Evolutionary conservation across 2,113 vertebrate genomes (phyloP), one percentile per base, ranked within the genome.

Genomic region (Mesembrinibis cayennensis): DNA sequence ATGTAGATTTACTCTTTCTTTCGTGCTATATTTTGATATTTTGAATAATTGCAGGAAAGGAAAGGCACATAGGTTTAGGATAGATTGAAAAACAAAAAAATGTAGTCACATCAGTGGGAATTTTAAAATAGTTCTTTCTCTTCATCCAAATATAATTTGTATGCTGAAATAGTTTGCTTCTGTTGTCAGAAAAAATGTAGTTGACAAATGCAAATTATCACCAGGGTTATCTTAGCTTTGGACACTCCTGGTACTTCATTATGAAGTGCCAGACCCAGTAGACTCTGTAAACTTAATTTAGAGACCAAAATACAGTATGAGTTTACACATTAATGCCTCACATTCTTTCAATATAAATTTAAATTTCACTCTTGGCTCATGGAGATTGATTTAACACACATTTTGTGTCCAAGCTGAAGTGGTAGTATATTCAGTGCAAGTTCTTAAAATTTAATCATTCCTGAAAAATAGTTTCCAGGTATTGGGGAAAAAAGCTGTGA

Each of bases 131-230:
- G 32, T 90, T 95, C 19, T 76, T 82, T 87, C n/a, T 94, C 80
- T 72, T 93, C 36, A 69, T 83, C 34, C 50, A 76, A 63, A 67
- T 97, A 44, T 58, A 83, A 80, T 85, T 77, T 74, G 23, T 10
- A 82, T 92, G 79, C 32, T 53, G 55, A 92, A 97, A 55, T 84
- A 90, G 45, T n/a, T 78, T 95, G 38, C 34, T 79, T 91, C 67
- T 96, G 16, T 96, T 93, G 27, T 95, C 61, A 87, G 22, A 84
- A 90, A 93, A 95, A 85, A 50, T 34, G 8, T 82, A 84, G n/a
- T 83, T 96, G 80, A 96, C 85, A 87, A 90, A 72, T 95, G 73
- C n/a, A 90, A 90, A 88, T 89, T 93, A 4, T 91, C 44, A 42
- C 81, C 30, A n/a, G 61, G 55, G 26, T 58, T 96, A 63, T 93